phyloP scores from a whole-genome alignment of 1,140 invertebrate species.

The Drosophila lacteicornis region DNA sequence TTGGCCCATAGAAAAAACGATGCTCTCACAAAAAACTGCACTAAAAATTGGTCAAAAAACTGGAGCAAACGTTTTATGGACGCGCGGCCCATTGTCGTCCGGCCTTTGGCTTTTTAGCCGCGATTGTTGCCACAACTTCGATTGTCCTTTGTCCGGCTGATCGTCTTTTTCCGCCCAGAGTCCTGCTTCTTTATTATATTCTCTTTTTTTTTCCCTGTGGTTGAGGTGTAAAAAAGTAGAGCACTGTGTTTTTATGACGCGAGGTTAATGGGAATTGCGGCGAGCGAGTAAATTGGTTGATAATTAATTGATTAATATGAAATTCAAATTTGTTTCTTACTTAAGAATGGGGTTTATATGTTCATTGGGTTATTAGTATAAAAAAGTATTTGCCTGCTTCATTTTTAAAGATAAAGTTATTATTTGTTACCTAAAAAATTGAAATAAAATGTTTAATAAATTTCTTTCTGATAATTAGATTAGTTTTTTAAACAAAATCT shows the following conservation, averaged over 20 bases:
- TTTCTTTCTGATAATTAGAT: no score
- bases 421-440: no score
- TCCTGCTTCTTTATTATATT: conserved; percentile 10
- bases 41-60: conserved; percentile 85
- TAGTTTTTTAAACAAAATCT: no score
- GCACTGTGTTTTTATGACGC: conserved; percentile 20
- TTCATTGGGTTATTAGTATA: no score
- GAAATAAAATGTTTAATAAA: no score
- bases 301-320: not conserved
- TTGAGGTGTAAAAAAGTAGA: conserved; percentile 45
- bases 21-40: conserved; percentile 77
- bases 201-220: conserved; percentile 38
- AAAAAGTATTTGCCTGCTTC: no score
- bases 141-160: conserved; percentile 35
- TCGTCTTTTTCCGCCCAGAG: conserved; percentile 21
- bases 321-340: no score
- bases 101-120: conserved; percentile 54
- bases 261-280: not conserved
- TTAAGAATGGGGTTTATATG: no score
- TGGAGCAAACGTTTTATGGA: conserved; percentile 73
- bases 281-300: not conserved
- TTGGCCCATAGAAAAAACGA: conserved; percentile 51
- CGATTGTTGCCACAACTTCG: conserved; percentile 44
- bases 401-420: no score
- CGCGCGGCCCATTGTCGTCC: conserved; percentile 16